Percentiles rank a stretch among this genome's conserved stretches.
phyloP scores from a whole-genome alignment of 2,797 vertebrate species.

The Ataeniobius toweri region DNA sequence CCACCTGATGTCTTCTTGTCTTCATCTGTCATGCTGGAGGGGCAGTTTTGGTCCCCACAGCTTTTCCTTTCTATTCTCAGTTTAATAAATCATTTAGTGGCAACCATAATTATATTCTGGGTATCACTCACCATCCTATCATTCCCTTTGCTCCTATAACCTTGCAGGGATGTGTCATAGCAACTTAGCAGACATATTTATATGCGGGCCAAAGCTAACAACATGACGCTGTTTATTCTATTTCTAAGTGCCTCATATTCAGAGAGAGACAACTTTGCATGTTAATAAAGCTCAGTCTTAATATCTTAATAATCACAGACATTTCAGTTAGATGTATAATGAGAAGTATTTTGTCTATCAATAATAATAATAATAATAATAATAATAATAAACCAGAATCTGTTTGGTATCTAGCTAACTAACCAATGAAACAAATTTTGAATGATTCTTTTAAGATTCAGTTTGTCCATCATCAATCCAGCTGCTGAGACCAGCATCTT shows the following conservation, averaged over 20 bases:
- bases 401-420: background rate
- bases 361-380: too few species aligned
- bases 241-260: background rate
- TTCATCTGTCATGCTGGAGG: constrained; percentile 7
- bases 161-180: constrained; percentile 36
- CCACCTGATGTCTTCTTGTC: constrained; percentile 36
- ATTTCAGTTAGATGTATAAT: background rate
- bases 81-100: constrained; percentile 50
- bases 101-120: constrained; percentile 42
- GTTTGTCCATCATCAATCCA: background rate
- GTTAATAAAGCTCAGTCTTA: background rate
- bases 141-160: constrained; percentile 44
- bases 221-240: constrained; percentile 34
- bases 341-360: background rate
- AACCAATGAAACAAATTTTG: background rate
- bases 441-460: background rate
- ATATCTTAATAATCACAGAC: constrained; percentile 9
- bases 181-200: constrained; percentile 62
- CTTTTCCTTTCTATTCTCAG: constrained; percentile 32
- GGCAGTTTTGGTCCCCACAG: constrained; percentile 13
- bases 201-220: constrained; percentile 58
- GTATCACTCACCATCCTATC: constrained; percentile 33
- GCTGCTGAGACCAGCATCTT: background rate
- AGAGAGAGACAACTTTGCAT: background rate
- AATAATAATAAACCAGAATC: background rate